Conservation (phyloP, 2,888 invertebrate genomes). For the Sinelater perroti region DNA sequence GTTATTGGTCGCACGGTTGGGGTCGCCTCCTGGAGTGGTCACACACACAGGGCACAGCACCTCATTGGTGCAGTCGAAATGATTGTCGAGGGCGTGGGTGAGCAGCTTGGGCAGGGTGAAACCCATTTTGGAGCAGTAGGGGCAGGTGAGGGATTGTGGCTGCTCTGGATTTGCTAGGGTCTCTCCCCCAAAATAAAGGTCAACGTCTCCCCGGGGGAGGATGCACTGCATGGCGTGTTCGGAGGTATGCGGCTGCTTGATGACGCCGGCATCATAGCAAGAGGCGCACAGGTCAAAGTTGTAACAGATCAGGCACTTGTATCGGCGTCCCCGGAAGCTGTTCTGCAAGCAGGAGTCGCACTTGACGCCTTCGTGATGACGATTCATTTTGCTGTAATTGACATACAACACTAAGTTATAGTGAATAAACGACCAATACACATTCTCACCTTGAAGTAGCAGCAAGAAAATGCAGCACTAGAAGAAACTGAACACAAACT, state of each 20-base stretch:
- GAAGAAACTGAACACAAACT: no score
- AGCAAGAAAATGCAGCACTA: no score
- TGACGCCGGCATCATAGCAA: constrained; percentile 14
- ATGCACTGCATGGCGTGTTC: constrained; percentile 24
- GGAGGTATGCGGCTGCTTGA: constrained; percentile 1
- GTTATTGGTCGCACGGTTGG: constrained; percentile 11
- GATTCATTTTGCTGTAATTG: not conserved
- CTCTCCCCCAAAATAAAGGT: constrained; percentile 15
- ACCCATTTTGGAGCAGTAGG: constrained; percentile 14
- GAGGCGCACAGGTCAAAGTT: constrained; percentile 19
- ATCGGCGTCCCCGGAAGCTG: constrained; percentile 10
- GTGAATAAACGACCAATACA: no score
- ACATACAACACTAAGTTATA: no score
- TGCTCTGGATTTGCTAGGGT: not conserved
- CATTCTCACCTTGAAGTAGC: no score
- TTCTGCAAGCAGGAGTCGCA: constrained; percentile 13
- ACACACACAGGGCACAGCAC: constrained; percentile 20
- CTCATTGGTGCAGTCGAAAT: not conserved
- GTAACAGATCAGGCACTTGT: constrained; percentile 23
- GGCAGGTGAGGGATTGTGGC: constrained; percentile 15
- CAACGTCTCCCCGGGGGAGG: constrained; percentile 7
- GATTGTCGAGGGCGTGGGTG: not conserved
- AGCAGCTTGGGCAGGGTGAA: not conserved
- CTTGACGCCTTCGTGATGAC: constrained; percentile 7
- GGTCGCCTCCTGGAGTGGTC: constrained; percentile 12